phyloP scores from a whole-genome alignment of 2,113 vertebrate species.

The human region GRCh38 chrX:5593501-5594000 shows the following conservation, averaged over 20 bases:
- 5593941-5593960: no score
- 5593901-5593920: not conserved
- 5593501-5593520: no score
- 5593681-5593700: not conserved
- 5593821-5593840: no score
- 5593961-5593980: no score
- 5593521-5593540: fast-evolving
- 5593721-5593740: not conserved
- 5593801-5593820: no score
- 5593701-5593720: not conserved
- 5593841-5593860: no score
- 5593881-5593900: not conserved
- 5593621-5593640: not conserved
- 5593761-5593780: fast-evolving
- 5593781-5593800: not conserved
- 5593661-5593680: not conserved
- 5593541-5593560: not conserved
- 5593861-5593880: not conserved
- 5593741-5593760: not conserved
- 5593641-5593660: no score
- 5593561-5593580: not conserved
- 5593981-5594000: no score
- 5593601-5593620: not conserved
- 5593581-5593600: not conserved
- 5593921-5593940: not conserved